Conservation (phyloP, 2,888 invertebrate species). For the Drosophila nigricruria region DNA sequence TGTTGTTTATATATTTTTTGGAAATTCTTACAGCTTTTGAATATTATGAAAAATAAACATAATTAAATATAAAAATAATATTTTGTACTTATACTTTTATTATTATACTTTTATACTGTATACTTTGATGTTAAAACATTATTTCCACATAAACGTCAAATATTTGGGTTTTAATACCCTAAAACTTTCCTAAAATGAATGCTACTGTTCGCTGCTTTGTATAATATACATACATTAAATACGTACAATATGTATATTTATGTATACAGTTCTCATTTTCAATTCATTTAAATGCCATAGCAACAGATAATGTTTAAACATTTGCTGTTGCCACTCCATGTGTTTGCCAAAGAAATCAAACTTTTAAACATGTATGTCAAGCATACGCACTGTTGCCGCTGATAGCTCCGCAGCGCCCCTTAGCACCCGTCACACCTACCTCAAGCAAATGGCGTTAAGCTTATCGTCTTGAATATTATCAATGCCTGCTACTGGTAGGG, state of each 20-base stretch:
- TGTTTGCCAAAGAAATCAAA: neutral
- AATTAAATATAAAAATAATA: too few species aligned
- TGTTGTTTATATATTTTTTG: neutral
- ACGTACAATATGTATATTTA: too few species aligned
- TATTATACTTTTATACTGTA: too few species aligned
- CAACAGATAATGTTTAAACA: neutral
- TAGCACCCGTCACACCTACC: neutral
- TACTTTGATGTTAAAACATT: too few species aligned
- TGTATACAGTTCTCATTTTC: too few species aligned
- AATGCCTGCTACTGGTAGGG: neutral
- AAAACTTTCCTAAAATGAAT: neutral
- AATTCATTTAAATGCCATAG: neutral
- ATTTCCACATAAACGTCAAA: too few species aligned
- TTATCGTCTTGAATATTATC: constrained; percentile 7
- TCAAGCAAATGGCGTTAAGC: neutral
- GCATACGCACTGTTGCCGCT: constrained; percentile 8
- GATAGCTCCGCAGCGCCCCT: neutral
- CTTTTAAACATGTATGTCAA: neutral
- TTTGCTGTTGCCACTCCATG: neutral
- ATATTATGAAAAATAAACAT: too few species aligned
- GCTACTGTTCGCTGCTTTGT: neutral
- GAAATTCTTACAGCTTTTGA: neutral
- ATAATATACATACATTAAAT: too few species aligned
- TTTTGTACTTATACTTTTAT: too few species aligned
- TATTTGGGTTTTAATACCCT: neutral